Evolutionary conservation across 2,113 vertebrate genomes (phyloP), one percentile per base, ranked within the genome.

Genomic region (Sylvia atricapilla): DNA sequence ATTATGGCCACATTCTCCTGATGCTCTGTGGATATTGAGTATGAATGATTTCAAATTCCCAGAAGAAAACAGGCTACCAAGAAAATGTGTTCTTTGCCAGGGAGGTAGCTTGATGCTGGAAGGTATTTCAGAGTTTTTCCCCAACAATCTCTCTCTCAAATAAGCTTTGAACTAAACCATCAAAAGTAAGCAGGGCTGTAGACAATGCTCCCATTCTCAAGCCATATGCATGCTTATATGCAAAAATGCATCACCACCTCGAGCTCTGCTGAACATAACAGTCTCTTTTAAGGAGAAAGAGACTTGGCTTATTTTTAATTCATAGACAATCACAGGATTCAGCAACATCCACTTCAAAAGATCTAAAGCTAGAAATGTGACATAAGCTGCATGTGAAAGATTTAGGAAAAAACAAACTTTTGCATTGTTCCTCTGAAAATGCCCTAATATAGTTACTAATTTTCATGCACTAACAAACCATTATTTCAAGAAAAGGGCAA

Each of bases 221-320:
- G 56, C 47, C 59, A 77, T 59, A 83, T 31, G 68, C 73, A 84
- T 2, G 52, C 60, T 86, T 72, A 59, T 58, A 75, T 59, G 64
- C 75, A 95, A 88, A 94, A 93, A 90, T 41, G 86, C 85, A 93
- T 90, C 76, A 90, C 39, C 86, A 92, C 85, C 75, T 93, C 59
- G 20, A 96, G 68, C 27, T 70, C 79, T 70, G 63, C 72, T 80
- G 83, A 85, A 84, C n/a, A 70, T 66, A 95, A 84, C 81, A 30
- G 88, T 35, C 60, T 80, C 79, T 93, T 94, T 80, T 67, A 79
- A 89, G 62, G 17, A 93, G 66, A 82, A 52, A 68, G 55, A 92
- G 72, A 74, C 52, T 70, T 58, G 63, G 63, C 76, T 94, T 81
- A 69, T 88, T 97, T 94, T 88, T 55, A 62, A 86, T 86, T 88